These are phyloP conservation scores for Uromys caudimaculatus DNA, from an alignment of 2,797 vertebrate genomes.

Conservation along the genomic window DNA sequence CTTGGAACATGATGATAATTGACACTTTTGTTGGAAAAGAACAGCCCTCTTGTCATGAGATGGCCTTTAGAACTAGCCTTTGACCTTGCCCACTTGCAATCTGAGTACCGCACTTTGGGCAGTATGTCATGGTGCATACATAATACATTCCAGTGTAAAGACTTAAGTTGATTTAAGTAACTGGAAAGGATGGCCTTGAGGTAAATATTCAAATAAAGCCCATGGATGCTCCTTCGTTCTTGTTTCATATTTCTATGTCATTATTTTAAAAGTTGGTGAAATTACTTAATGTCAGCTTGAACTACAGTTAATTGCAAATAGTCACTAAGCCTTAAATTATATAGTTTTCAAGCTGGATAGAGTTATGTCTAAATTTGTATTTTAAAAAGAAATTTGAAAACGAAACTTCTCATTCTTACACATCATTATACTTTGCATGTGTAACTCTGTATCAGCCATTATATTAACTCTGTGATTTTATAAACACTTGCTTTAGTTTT, in stretches of 20 bases:
- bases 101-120: neutral
- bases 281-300: constrained; percentile 46
- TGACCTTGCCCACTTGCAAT: constrained; percentile 41
- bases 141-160: constrained; percentile 52
- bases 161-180: neutral
- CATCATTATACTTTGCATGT: neutral
- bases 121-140: neutral
- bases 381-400: constrained; percentile 40
- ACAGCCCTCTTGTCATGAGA: constrained; percentile 55
- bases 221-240: constrained; percentile 44
- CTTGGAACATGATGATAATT: constrained; percentile 14
- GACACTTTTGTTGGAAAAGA: constrained; percentile 65
- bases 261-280: constrained; percentile 28
- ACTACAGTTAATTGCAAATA: constrained; percentile 43
- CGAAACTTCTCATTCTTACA: neutral
- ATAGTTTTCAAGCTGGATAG: neutral
- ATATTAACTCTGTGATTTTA: neutral
- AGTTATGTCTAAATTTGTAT: neutral
- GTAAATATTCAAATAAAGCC: constrained; percentile 42
- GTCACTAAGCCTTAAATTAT: neutral
- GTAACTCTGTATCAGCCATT: neutral
- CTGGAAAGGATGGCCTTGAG: constrained; percentile 37
- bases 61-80: constrained; percentile 52
- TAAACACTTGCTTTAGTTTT: neutral
- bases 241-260: constrained; percentile 11